Conservation (phyloP, 2,113 vertebrate genomes). For the Anhinga anhinga region DNA sequence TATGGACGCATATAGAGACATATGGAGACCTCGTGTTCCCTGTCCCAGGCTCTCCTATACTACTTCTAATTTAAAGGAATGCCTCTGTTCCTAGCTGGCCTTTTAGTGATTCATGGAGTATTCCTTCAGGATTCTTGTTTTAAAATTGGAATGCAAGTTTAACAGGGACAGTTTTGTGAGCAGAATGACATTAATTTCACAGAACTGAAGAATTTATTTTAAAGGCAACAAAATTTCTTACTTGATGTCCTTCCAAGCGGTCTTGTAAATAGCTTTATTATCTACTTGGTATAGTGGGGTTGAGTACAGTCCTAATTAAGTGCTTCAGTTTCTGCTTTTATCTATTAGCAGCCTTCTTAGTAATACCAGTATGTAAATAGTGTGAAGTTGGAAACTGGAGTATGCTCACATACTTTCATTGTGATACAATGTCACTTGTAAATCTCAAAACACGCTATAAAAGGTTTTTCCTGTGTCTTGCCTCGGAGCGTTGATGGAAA, state of each 20-base stretch:
- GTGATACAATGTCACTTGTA: neutral
- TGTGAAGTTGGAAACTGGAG: neutral
- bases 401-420: neutral
- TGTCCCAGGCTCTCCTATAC: neutral
- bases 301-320: neutral
- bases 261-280: neutral
- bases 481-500: neutral
- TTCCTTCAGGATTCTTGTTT: neutral
- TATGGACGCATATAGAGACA: conserved; percentile 64
- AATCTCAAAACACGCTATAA: neutral
- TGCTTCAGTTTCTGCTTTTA: neutral
- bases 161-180: neutral
- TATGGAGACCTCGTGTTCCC: conserved; percentile 66
- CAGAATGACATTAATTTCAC: neutral
- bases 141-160: neutral
- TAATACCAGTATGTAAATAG: neutral
- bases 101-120: conserved; percentile 5
- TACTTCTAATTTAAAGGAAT: conserved; percentile 43
- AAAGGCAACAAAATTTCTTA: neutral
- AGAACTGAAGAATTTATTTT: neutral
- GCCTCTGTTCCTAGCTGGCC: conserved; percentile 1
- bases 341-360: neutral
- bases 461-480: accelerated
- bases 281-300: neutral
- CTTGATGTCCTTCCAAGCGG: neutral